Percentiles rank a stretch among this genome's conserved stretches.
Evolutionary conservation across 2,888 invertebrate genomes (phyloP).

Genomic region (Hololepta plana): DNA sequence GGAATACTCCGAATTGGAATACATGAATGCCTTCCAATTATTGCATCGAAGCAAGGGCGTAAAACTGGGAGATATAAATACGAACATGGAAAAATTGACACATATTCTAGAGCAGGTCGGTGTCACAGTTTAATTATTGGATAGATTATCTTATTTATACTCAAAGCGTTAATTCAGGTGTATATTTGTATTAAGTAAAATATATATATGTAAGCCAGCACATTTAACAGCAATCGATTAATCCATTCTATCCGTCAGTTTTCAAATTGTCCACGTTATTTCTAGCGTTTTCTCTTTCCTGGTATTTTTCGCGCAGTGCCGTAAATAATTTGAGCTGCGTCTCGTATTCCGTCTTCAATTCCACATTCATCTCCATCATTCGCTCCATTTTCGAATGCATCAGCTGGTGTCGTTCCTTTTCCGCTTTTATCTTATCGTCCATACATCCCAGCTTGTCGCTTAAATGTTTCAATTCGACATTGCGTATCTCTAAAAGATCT

Average conservation of each 20-base stretch:
- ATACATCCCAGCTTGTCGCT: conserved; percentile 43
- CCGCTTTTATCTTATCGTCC: conserved; percentile 49
- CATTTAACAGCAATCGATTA: conserved; percentile 3
- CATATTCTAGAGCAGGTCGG: conserved; percentile 74
- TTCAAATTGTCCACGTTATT: conserved; percentile 3
- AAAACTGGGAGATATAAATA: conserved; percentile 37
- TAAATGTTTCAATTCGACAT: conserved; percentile 53
- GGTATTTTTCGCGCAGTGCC: conserved; percentile 26
- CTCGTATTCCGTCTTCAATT: conserved; percentile 60
- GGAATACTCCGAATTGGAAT: conserved; percentile 75
- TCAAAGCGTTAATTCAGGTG: no score
- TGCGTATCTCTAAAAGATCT: conserved; percentile 59
- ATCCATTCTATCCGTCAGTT: conserved; percentile 2
- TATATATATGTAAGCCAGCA: no score
- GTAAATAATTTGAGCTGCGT: conserved; percentile 56
- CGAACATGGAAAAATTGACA: conserved; percentile 60
- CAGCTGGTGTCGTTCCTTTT: conserved; percentile 50
- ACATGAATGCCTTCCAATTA: conserved; percentile 68
- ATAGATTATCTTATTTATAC: no score
- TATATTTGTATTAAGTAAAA: no score
- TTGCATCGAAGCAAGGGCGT: conserved; percentile 42
- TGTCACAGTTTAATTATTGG: conserved; percentile 44
- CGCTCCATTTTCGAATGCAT: conserved; percentile 52
- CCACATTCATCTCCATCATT: conserved; percentile 54
- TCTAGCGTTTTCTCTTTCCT: conserved; percentile 16